phyloP scores from a whole-genome alignment of 2,113 vertebrate genomes.

The Hiodon tergisus region DNA sequence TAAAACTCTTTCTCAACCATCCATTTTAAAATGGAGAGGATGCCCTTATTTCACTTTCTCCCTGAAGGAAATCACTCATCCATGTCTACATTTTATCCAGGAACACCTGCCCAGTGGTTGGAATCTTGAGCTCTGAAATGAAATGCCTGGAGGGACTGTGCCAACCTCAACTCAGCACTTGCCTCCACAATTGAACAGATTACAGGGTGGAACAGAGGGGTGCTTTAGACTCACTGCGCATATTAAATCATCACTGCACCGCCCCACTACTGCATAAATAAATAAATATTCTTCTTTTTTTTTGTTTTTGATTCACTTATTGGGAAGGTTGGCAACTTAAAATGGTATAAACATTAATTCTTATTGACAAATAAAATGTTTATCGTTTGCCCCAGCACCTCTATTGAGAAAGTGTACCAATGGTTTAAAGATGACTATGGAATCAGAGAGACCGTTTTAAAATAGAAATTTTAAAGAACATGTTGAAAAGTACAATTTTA shows the following conservation, averaged over 20 bases:
- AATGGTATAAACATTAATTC: conserved; percentile 4
- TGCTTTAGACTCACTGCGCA: not conserved
- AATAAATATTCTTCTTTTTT: not conserved
- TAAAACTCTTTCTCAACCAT: no score
- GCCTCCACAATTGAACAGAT: not conserved
- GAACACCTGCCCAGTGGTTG: not conserved
- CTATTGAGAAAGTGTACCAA: not conserved
- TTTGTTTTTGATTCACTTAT: conserved; percentile 23
- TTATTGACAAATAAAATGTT: conserved; percentile 11
- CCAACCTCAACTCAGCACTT: not conserved
- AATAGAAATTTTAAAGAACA: not conserved
- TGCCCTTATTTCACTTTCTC: not conserved
- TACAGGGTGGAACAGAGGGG: not conserved
- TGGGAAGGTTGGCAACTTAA: conserved; percentile 10
- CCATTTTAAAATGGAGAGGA: conserved; percentile 7
- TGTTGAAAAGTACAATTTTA: not conserved
- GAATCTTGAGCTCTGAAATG: conserved; percentile 8
- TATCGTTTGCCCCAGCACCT: conserved; percentile 4
- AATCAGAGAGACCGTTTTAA: not conserved
- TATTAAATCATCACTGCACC: not conserved
- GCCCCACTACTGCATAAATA: not conserved
- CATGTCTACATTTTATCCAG: conserved; percentile 7
- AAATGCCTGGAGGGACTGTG: not conserved
- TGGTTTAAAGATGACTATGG: not conserved
- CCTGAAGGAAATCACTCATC: conserved; percentile 15